Evolutionary conservation across 2,888 invertebrate genomes (phyloP), one percentile per base, ranked within the genome.

Genomic region (Rhabditoides inermis): DNA sequence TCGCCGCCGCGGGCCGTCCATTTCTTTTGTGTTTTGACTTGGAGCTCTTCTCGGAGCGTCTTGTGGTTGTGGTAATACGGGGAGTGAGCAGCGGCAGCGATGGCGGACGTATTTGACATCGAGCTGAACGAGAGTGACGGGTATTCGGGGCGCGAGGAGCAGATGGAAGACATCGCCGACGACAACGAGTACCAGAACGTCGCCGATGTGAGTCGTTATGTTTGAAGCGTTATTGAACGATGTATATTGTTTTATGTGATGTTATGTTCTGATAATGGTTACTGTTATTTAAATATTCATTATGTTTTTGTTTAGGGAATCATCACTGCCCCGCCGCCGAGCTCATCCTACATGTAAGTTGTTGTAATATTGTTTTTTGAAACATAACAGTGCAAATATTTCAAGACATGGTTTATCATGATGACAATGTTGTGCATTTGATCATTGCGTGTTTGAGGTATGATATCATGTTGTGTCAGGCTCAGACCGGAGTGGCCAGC

Each of bases 181-280:
- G 69, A 70, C 45, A 86, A 88, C 71, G 89, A 90, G 78, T 91
- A 91, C 82, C 85, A 85, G 78, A 86, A 89, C 77, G 88, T 88
- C 77, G 82, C 85, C 65, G 87, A 88, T 82, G 90, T 89, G 83
- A 83, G 80, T 77, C 32, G 45, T 37, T 20, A 27, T 12, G 37
- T 36, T 55, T 20, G n/a, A 40, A 41, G 6, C 15, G n/a, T 10
- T 49, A 26, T 49, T 20, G 41, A 18, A 40, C 3, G 20, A 45
- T 45, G 27, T 6, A 10, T 45, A 10, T 45, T 30, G n/a, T 32
- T 45, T 30, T n/a, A 42, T 6, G 6, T n/a, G 7, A 42, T 45
- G 27, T 32, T 18, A 20, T 46, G 7, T 35, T 51, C 36, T 45
- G 27, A 36, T 37, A 15, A 22, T 40, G 22, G 2, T 22, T 37